Evolutionary conservation across 2,797 vertebrate genomes (phyloP), one percentile per base, ranked within the genome.

Genomic region (Pyrocephalus nanus): DNA sequence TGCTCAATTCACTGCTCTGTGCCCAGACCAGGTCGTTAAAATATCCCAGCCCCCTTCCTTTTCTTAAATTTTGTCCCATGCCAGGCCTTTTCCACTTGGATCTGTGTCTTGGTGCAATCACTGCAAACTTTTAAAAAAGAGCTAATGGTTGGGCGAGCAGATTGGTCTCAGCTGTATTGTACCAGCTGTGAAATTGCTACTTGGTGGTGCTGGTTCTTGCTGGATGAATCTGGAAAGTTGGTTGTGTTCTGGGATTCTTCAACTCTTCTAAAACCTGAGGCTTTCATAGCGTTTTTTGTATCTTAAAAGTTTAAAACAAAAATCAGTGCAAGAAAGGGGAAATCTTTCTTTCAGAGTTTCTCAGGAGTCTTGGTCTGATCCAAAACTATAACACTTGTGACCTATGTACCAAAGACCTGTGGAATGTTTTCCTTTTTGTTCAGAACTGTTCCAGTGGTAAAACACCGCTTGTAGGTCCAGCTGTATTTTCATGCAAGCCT

Each of bases 141-240:
- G 57, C 40, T 81, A 17, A 47, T 83, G 6, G 15, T 65, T 57
- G 29, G 78, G 50, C 43, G 75, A 74, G 60, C 64, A 42, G 66
- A 65, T 85, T 62, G 91, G 51, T 54, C 81, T 95, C 60, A 62
- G 71, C 86, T 92, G 77, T 26, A 1, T 67, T 62, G 78, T 81
- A 76, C 71, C 51, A 78, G 78, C 89, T 95, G 92, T 72, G 86
- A 79, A 87, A 71, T 79, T 4, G 8, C 82, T 67, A 5, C 83
- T 90, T 77, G 50, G 76, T 91, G 65, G 54, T 90, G 83, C 69
- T 89, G 27, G 74, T 64, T 92, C 84, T 92, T 67, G 48, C 51
- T 92, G 90, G 86, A 34, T 86, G 47, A 54, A 73, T 92, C 83
- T 80, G 67, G 74, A 65, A 91, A 86, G 57, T 79, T 77, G 64